phyloP scores from a whole-genome alignment of 1,140 invertebrate genomes.

The Pygmarrhopalites habei region DNA sequence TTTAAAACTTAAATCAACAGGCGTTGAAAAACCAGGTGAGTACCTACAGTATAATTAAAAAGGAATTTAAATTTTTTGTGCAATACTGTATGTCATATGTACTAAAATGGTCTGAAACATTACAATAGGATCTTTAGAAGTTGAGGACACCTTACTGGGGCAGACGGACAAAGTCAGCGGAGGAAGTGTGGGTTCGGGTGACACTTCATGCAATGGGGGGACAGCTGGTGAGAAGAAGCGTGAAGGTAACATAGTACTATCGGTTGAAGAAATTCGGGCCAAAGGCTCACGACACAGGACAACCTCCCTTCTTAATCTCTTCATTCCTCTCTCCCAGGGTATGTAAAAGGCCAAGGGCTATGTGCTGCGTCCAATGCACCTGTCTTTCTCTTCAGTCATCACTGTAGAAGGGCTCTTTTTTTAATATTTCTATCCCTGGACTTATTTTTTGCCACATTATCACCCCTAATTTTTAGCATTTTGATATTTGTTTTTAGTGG shows the following conservation, averaged over 20 bases:
- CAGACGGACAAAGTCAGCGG: conserved; percentile 11
- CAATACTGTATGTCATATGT: too few species aligned
- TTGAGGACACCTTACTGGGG: conserved; percentile 22
- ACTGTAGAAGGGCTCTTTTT: conserved; percentile 1
- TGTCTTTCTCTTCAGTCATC: conserved; percentile 25
- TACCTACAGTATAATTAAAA: background rate
- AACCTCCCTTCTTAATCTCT: conserved; percentile 86
- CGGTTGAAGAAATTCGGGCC: conserved; percentile 37
- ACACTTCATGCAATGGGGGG: conserved; percentile 23
- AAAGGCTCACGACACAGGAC: conserved; percentile 84
- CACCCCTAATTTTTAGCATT: too few species aligned
- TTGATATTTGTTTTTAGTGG: too few species aligned
- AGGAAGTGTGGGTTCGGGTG: conserved; percentile 18
- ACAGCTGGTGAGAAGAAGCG: conserved; percentile 24
- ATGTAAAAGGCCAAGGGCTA: conserved; percentile 46
- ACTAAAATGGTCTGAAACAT: too few species aligned
- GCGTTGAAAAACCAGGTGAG: conserved; percentile 79
- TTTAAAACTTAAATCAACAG: conserved; percentile 80
- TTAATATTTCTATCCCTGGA: background rate
- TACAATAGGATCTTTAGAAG: conserved; percentile 13
- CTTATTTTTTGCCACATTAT: too few species aligned
- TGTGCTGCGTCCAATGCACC: conserved; percentile 12
- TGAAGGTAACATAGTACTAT: conserved; percentile 33
- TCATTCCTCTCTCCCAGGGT: conserved; percentile 89
- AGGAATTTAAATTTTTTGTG: background rate